These are phyloP conservation scores for Sander lucioperca DNA, from an alignment of 2,113 vertebrate genomes.

Conservation along the genomic window DNA sequence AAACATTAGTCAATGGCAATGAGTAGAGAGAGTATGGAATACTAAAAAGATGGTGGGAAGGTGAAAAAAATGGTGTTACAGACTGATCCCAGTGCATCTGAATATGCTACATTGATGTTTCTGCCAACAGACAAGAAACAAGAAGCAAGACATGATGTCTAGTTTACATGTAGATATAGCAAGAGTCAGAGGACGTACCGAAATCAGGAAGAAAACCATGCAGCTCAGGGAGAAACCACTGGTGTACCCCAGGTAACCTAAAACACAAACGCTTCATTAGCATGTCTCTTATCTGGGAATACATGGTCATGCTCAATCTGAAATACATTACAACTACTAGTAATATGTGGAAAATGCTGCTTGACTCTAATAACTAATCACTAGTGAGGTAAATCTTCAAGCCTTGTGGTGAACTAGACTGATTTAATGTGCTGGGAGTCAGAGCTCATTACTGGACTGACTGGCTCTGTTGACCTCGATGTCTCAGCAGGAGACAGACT, in stretches of 20 bases:
- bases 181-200: constrained; percentile 87
- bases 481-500: constrained; percentile 40
- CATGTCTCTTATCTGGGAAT: constrained; percentile 6
- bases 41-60: constrained; percentile 58
- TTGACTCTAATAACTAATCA: background rate
- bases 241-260: constrained; percentile 98
- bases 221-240: constrained; percentile 99
- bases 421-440: constrained; percentile 27
- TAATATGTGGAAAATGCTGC: background rate
- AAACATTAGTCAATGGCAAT: constrained; percentile 57
- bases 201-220: constrained; percentile 97
- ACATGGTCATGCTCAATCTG: background rate
- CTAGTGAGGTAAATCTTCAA: background rate
- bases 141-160: background rate
- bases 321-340: background rate
- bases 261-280: constrained; percentile 69
- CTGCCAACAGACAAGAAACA: constrained; percentile 24
- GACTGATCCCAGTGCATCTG: constrained; percentile 33
- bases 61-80: constrained; percentile 4
- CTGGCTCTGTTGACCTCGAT: constrained; percentile 41
- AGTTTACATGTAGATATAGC: background rate
- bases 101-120: constrained; percentile 17
- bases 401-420: background rate
- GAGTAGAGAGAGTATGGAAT: constrained; percentile 53
- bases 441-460: constrained; percentile 48